Evolutionary conservation across 2,888 invertebrate genomes (phyloP).

Genomic region (Eledona agricola): DNA sequence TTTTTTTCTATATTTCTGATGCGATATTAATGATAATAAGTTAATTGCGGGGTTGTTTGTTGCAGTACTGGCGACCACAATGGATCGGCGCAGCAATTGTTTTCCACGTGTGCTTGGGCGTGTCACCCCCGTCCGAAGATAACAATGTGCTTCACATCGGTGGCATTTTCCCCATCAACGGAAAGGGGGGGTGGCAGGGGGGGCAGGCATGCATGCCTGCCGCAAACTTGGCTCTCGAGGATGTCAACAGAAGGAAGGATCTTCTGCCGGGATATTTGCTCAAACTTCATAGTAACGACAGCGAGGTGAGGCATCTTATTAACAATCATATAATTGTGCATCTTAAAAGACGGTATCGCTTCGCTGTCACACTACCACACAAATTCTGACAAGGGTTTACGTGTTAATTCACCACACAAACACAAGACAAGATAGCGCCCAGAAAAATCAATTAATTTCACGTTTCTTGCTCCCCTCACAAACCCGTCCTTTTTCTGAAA

Average conservation of each 20-base stretch:
- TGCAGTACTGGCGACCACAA: slow-evolving; percentile 61
- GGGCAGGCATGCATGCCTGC: slow-evolving; percentile 99
- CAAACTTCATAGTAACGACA: slow-evolving; percentile 93
- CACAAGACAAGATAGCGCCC: background rate
- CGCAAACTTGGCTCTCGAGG: slow-evolving; percentile 93
- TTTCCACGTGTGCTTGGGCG: slow-evolving; percentile 45
- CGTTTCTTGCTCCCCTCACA: background rate
- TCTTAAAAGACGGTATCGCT: slow-evolving; percentile 8
- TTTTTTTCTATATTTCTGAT: background rate
- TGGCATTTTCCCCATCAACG: slow-evolving; percentile 97
- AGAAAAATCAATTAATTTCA: background rate
- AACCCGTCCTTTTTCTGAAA: slow-evolving; percentile 1
- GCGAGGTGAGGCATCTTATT: slow-evolving; percentile 76
- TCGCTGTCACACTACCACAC: too few relatives aligned
- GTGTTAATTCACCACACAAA: slow-evolving; percentile 37
- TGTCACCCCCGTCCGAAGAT: slow-evolving; percentile 45
- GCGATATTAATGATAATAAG: too few relatives aligned
- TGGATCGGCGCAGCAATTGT: slow-evolving; percentile 58
- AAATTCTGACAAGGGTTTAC: slow-evolving; percentile 36
- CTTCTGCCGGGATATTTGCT: slow-evolving; percentile 91
- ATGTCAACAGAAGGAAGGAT: slow-evolving; percentile 90
- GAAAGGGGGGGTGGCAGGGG: slow-evolving; percentile 97
- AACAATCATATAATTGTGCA: background rate
- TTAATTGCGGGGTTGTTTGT: slow-evolving; percentile 31
- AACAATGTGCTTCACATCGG: slow-evolving; percentile 89